Evolutionary conservation across 2,888 invertebrate species (phyloP).

Genomic region (Dicyrtoma fusca): DNA sequence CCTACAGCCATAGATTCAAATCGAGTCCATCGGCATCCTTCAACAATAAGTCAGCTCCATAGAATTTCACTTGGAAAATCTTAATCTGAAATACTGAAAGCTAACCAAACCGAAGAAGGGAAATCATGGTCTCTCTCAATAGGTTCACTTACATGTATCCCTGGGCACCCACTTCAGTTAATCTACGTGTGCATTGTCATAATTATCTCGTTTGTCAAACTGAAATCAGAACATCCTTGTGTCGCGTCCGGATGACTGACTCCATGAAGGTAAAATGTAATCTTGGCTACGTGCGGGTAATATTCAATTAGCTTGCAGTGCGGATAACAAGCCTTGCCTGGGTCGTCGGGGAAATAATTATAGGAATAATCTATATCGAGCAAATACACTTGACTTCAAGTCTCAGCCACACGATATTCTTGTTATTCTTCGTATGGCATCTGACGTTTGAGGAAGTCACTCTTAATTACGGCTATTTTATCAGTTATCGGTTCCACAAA

Average conservation of each 20-base stretch:
- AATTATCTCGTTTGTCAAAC: slow-evolving; percentile 28
- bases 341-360: too few relatives aligned
- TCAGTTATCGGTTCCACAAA: too few relatives aligned
- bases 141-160: background rate
- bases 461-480: too few relatives aligned
- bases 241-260: background rate
- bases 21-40: slow-evolving; percentile 1
- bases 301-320: background rate
- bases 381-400: too few relatives aligned
- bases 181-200: slow-evolving; percentile 14
- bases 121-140: background rate
- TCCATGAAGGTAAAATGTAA: too few relatives aligned
- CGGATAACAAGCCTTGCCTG: too few relatives aligned
- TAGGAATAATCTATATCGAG: too few relatives aligned
- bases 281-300: too few relatives aligned
- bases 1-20: background rate
- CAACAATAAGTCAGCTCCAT: background rate
- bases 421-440: too few relatives aligned
- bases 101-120: slow-evolving; percentile 5
- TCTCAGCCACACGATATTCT: too few relatives aligned
- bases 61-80: slow-evolving; percentile 12
- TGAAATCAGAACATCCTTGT: slow-evolving; percentile 14
- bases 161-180: too few relatives aligned
- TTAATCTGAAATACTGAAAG: slow-evolving; percentile 16
- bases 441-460: too few relatives aligned